phyloP scores from a whole-genome alignment of 1,140 invertebrate species.

The Halictus rubicundus region DNA sequence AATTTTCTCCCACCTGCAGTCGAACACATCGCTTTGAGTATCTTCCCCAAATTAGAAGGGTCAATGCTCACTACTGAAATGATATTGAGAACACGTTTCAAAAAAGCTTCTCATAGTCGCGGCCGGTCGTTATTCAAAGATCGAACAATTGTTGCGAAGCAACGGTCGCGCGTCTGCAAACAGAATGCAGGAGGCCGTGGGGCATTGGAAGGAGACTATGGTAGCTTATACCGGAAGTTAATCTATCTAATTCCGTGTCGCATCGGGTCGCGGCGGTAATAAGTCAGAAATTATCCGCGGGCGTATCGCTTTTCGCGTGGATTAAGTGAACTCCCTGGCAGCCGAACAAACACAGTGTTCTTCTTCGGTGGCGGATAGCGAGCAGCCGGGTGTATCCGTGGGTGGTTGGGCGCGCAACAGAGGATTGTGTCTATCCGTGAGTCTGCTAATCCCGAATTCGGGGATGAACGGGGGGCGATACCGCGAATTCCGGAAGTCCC shows the following conservation, averaged over 20 bases:
- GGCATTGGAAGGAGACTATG: no score
- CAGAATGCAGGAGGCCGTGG: no score
- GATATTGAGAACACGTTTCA: no score
- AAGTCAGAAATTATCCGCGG: slow-evolving; percentile 55
- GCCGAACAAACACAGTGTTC: slow-evolving; percentile 10
- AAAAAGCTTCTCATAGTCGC: no score
- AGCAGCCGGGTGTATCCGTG: no score
- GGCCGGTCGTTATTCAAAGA: no score
- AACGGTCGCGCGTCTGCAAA: no score
- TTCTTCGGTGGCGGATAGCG: not conserved
- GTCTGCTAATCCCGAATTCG: slow-evolving; percentile 57
- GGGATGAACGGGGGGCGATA: slow-evolving; percentile 50
- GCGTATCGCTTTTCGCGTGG: slow-evolving; percentile 42
- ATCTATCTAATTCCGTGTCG: not conserved
- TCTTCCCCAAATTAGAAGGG: no score
- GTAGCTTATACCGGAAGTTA: not conserved
- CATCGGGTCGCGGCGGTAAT: slow-evolving; percentile 16
- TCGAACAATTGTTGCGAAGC: no score
- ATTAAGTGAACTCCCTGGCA: slow-evolving; percentile 43
- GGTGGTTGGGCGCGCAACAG: not conserved
- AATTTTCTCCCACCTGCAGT: no score
- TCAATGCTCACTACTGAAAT: no score
- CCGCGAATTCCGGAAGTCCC: slow-evolving; percentile 58
- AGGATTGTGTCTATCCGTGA: not conserved
- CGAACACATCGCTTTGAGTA: no score